phyloP scores from a whole-genome alignment of 2,797 vertebrate genomes.

The Poeciliopsis paucimaculata region DNA sequence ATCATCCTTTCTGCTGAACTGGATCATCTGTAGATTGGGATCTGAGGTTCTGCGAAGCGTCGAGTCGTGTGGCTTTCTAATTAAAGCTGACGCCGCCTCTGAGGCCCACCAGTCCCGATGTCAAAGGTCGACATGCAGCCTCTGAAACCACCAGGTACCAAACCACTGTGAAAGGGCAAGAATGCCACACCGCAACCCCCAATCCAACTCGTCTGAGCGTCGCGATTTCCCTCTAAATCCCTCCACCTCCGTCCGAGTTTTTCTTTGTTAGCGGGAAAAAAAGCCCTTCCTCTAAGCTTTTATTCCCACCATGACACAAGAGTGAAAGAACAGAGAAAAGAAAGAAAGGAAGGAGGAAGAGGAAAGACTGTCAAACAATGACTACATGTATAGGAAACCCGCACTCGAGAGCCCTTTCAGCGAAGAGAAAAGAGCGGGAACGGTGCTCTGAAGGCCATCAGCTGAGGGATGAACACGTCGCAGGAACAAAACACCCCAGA shows the following conservation, averaged over 20 bases:
- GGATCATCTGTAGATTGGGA: conserved; percentile 28
- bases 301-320: conserved; percentile 42
- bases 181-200: conserved; percentile 27
- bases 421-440: conserved; percentile 24
- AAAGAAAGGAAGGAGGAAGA: conserved; percentile 43
- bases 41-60: conserved; percentile 64
- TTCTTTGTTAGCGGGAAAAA: conserved; percentile 4
- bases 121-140: conserved; percentile 72
- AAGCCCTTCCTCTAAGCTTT: conserved; percentile 34
- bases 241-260: conserved; percentile 24
- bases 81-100: conserved; percentile 67
- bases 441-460: conserved; percentile 22
- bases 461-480: conserved; percentile 35
- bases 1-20: conserved; percentile 22
- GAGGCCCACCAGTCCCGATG: conserved; percentile 65
- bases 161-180: conserved; percentile 52
- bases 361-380: conserved; percentile 42
- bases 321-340: conserved; percentile 25
- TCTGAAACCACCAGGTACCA: conserved; percentile 71
- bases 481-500: conserved; percentile 5
- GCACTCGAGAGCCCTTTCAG: conserved; percentile 54
- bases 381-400: conserved; percentile 49
- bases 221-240: conserved; percentile 1
- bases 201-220: background rate
- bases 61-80: conserved; percentile 55